Evolutionary conservation across 2,888 invertebrate species (phyloP).

Genomic region (Metalampra italica): DNA sequence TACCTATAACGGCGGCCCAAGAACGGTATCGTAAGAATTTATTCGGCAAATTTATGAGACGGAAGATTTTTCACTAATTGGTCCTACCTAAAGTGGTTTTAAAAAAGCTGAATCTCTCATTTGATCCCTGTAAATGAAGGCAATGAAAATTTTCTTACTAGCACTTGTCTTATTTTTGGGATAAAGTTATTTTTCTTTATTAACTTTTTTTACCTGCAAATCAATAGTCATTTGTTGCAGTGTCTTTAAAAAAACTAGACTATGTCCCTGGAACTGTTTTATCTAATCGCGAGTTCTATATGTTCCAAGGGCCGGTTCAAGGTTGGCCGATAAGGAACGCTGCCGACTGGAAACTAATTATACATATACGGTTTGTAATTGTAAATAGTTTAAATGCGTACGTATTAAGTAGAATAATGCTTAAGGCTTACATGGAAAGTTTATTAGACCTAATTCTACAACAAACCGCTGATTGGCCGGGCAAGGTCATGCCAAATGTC

Average conservation of each 20-base stretch:
- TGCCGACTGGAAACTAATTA: neutral
- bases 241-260: neutral
- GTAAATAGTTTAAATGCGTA: too few relatives aligned
- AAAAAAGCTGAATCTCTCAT: neutral
- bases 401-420: too few relatives aligned
- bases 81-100: neutral
- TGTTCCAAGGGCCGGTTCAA: neutral
- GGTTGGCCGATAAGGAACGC: neutral
- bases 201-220: too few relatives aligned
- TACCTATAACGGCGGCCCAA: neutral
- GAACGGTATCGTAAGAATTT: neutral
- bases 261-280: neutral
- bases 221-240: too few relatives aligned
- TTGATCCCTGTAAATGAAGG: neutral
- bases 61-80: conserved; percentile 1
- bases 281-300: neutral
- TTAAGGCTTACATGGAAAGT: too few relatives aligned
- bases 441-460: too few relatives aligned
- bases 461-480: too few relatives aligned
- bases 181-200: too few relatives aligned
- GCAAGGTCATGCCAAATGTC: too few relatives aligned
- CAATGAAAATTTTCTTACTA: neutral
- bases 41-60: neutral
- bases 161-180: too few relatives aligned
- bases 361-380: too few relatives aligned